These are phyloP conservation scores for Melipona quadrifasciata DNA, from an alignment of 1,140 invertebrate genomes.

Conservation along the genomic window DNA sequence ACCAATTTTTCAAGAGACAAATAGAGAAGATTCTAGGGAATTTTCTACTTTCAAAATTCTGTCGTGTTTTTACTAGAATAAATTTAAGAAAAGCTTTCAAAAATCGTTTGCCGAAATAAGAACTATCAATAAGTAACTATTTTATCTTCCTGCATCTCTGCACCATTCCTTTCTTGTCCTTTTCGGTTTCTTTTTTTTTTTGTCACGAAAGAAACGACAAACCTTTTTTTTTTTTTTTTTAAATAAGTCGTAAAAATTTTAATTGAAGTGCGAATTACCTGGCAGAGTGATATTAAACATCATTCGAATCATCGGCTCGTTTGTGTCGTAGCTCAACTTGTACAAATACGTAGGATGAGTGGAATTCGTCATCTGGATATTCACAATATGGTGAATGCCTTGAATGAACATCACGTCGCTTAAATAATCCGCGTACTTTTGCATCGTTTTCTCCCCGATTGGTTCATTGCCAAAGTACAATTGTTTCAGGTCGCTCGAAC, in stretches of 20 bases:
- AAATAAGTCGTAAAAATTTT: background rate
- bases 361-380: slow-evolving; percentile 73
- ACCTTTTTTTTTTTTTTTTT: too few species aligned
- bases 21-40: background rate
- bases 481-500: slow-evolving; percentile 55
- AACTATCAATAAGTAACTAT: too few species aligned
- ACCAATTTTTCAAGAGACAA: background rate
- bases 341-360: slow-evolving; percentile 80
- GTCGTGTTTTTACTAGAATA: background rate
- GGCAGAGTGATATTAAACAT: slow-evolving; percentile 1
- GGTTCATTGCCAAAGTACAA: slow-evolving; percentile 74
- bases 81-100: too few species aligned
- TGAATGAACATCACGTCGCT: slow-evolving; percentile 79
- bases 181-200: too few species aligned
- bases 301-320: slow-evolving; percentile 26
- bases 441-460: slow-evolving; percentile 62
- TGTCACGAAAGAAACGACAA: background rate
- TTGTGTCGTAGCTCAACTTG: slow-evolving; percentile 77
- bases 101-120: too few species aligned
- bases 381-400: slow-evolving; percentile 75
- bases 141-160: background rate
- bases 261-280: slow-evolving; percentile 38
- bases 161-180: too few species aligned
- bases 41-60: background rate
- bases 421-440: slow-evolving; percentile 76